These are phyloP conservation scores for Psix sp. DNA, from an alignment of 1,140 invertebrate species.

Conservation along the genomic window DNA sequence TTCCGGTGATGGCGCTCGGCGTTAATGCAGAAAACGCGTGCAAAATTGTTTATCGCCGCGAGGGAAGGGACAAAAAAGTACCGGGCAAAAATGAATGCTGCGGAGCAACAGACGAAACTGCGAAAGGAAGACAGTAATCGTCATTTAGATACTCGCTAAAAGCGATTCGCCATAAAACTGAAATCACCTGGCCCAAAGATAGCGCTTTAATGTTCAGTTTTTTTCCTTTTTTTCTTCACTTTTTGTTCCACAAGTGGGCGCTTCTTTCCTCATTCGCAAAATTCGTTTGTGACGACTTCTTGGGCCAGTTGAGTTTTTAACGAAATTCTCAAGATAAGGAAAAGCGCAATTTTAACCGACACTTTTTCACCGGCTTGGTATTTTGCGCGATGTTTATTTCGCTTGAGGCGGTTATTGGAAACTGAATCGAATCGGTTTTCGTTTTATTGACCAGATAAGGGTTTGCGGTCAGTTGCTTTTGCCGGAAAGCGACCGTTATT, in stretches of 20 bases:
- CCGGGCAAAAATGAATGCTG: neutral
- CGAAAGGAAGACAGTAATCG: conserved; percentile 60
- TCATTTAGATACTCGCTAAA: conserved; percentile 75
- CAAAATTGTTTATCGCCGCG: conserved; percentile 21
- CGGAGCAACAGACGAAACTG: conserved; percentile 1
- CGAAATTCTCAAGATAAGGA: conserved; percentile 43
- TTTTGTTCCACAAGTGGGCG: conserved; percentile 21
- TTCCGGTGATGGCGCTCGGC: conserved; percentile 19
- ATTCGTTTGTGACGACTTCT: conserved; percentile 52
- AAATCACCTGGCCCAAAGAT: conserved; percentile 63
- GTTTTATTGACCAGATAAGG: conserved; percentile 53
- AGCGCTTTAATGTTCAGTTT: conserved; percentile 65
- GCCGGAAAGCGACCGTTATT: conserved; percentile 34
- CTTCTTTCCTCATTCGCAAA: conserved; percentile 44
- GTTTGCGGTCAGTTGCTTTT: conserved; percentile 47
- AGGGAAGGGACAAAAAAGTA: conserved; percentile 1
- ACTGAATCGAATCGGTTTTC: conserved; percentile 49
- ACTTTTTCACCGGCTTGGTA: conserved; percentile 25
- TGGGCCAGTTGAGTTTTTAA: conserved; percentile 30
- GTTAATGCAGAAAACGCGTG: conserved; percentile 23
- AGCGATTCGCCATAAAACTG: conserved; percentile 74
- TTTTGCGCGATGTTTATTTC: conserved; percentile 36
- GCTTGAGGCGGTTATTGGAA: conserved; percentile 44
- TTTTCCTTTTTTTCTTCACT: conserved; percentile 3
- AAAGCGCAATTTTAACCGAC: conserved; percentile 38